Evolutionary conservation across 2,888 invertebrate species (phyloP).

Genomic region (Phragmatobia fuliginosa): DNA sequence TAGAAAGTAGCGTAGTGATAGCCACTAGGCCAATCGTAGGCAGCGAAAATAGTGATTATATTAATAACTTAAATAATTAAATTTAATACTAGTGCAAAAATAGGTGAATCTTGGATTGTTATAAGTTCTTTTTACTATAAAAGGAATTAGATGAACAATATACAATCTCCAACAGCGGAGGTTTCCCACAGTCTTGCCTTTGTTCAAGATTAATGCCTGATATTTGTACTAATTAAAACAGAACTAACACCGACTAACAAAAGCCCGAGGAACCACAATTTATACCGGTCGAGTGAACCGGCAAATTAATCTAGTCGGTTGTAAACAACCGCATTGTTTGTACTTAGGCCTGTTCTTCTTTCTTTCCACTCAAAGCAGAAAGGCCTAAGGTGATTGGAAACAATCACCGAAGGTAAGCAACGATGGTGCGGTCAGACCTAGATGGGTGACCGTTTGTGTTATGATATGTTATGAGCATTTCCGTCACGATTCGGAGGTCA

Average conservation of each 20-base stretch:
- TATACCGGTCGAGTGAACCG: constrained; percentile 58
- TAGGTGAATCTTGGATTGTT: not conserved
- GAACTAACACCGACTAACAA: constrained; percentile 50
- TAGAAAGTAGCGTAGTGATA: no score
- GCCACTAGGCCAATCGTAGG: no score
- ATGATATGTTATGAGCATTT: no score
- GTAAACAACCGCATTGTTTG: constrained; percentile 53
- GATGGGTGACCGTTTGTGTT: no score
- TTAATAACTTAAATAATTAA: no score
- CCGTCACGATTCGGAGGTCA: no score
- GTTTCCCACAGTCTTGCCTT: constrained; percentile 13
- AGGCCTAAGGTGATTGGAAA: no score
- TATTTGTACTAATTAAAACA: constrained; percentile 62
- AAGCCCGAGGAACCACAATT: constrained; percentile 59
- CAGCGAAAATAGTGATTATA: no score
- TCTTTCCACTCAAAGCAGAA: not conserved
- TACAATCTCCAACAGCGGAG: constrained; percentile 3
- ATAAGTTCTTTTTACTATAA: not conserved
- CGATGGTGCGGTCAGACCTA: no score
- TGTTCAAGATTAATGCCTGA: constrained; percentile 39
- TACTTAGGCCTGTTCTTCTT: constrained; percentile 21
- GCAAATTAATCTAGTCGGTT: constrained; percentile 62
- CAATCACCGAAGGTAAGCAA: no score
- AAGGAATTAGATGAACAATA: not conserved
- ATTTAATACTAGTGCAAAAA: no score